Evolutionary conservation across 2,113 vertebrate genomes (phyloP).

Genomic region (Neotoma lepida): DNA sequence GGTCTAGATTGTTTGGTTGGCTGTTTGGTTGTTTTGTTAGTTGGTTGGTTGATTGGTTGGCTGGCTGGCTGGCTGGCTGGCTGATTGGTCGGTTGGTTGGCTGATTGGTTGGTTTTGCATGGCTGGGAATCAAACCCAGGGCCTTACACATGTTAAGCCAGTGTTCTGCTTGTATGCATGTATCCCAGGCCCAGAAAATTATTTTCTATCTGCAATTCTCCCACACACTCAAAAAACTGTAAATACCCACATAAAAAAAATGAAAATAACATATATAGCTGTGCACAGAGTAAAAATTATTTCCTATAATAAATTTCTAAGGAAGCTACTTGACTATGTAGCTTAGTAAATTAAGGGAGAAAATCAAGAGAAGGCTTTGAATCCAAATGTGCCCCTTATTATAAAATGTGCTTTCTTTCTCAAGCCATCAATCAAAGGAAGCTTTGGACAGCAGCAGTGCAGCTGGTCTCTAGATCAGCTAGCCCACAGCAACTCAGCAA

Average conservation of each 20-base stretch:
- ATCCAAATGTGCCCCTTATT: neutral
- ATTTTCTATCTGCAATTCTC: neutral
- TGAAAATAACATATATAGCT: neutral
- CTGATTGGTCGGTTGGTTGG: neutral
- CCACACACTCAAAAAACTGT: neutral
- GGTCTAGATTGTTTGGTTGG: neutral
- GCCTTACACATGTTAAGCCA: neutral
- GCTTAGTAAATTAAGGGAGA: neutral
- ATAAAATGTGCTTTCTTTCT: neutral
- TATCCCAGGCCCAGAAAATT: neutral
- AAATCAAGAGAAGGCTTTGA: neutral
- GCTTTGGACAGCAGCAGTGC: neutral
- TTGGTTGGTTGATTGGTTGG: neutral
- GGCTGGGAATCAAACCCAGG: neutral
- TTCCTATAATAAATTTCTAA: neutral
- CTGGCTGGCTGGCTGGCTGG: neutral
- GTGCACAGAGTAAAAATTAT: neutral
- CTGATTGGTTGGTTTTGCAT: neutral
- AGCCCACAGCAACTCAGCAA: neutral
- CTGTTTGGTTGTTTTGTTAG: neutral
- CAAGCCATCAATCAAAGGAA: neutral
- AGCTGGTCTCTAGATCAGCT: neutral
- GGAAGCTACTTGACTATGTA: neutral
- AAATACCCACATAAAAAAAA: neutral
- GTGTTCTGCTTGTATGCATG: neutral